Evolutionary conservation across 1,140 invertebrate genomes (phyloP).

Genomic region (Ostrea edulis): DNA sequence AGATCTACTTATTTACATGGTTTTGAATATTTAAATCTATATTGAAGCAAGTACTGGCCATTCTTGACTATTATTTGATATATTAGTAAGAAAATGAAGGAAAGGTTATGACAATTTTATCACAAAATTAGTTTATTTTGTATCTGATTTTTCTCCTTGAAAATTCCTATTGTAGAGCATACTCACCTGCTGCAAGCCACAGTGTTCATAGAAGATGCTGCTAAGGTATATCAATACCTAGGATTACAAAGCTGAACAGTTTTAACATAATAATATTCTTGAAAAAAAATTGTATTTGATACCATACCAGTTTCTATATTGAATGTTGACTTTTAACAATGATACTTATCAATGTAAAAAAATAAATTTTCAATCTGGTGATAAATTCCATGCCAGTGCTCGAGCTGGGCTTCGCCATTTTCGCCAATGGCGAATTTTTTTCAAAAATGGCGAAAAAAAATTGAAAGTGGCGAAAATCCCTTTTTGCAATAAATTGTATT

Average conservation of each 20-base stretch:
- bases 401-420: too few relatives aligned
- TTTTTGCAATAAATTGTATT: too few relatives aligned
- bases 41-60: too few relatives aligned
- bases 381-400: too few relatives aligned
- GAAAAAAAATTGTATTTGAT: too few relatives aligned
- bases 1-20: too few relatives aligned
- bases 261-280: not conserved
- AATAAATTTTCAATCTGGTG: not conserved
- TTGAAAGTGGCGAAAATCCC: too few relatives aligned
- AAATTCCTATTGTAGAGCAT: not conserved
- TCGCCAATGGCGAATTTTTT: too few relatives aligned
- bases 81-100: not conserved
- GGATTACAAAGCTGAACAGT: not conserved
- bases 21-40: too few relatives aligned
- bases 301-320: too few relatives aligned
- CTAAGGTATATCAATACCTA: conserved; percentile 58
- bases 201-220: conserved; percentile 74
- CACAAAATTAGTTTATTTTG: not conserved
- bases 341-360: not conserved
- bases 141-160: not conserved
- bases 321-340: not conserved
- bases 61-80: too few relatives aligned
- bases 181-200: conserved; percentile 65
- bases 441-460: too few relatives aligned
- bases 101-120: not conserved